Evolutionary conservation across 2,113 vertebrate species (phyloP), one percentile per base, ranked within the genome.

Genomic region (Oncorhynchus tshawytscha): DNA sequence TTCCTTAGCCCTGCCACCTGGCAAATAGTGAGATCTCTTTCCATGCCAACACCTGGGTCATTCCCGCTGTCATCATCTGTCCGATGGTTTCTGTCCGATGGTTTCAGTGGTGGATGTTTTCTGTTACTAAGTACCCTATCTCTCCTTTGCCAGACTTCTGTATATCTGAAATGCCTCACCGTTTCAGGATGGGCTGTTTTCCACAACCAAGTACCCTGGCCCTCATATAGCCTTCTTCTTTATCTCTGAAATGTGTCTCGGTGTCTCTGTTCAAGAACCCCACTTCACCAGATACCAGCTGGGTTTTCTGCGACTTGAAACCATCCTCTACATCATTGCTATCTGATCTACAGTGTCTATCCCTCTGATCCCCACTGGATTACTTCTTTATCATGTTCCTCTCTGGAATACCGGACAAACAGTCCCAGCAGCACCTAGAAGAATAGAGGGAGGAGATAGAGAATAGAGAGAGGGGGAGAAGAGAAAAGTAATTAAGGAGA

Each of bases 401-500:
- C n/a, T 70, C 13, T 22, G 39, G 68, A 25, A 70, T 5, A 48
- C 27, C 22, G 39, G 39, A 70, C 68, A 70, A 49, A 49, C 68
- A 49, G 12, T n/a, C 5, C 29, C 27, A 15, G 3, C 67, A 34
- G 34, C 31, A 15, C 4, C 51, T 54, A 18, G 51, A 54, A 54
- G 51, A 54, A 16, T 54, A 54, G 51, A 54, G 51, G 16, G 51
- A 54, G 25, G 25, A 67, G 39, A 34, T 4, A 39, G 13, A 60
- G 34, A 24, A 60, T 27, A 29, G 70, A 24, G 48, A 72, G 48
- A 31, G 31, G 24, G 1, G 39, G 6, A 66, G 3, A 27, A 18
- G 5, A 31, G 29, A 34, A 72, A 72, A 60, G 71, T 75, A 68
- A 75, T 75, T 75, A 75, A 75, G 64, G 65, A 34, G 73, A 29